Evolutionary conservation across 2,113 vertebrate genomes (phyloP), one percentile per base, ranked within the genome.

Genomic region (Microcebus griseorufus): DNA sequence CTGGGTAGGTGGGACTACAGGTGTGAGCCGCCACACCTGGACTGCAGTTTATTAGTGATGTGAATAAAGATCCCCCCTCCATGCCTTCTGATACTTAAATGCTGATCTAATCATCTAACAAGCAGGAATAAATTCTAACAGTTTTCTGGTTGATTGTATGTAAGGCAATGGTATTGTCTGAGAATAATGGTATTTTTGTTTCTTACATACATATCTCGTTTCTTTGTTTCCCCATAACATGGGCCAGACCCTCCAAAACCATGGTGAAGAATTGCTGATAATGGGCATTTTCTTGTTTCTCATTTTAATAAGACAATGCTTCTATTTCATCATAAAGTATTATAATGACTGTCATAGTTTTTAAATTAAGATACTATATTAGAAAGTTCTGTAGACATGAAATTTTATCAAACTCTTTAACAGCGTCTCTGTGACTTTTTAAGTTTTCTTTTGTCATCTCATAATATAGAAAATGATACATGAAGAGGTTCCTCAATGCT

Each of bases 401-500:
- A 23, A 10, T 17, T 29, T 45, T 58, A 20, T 5, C 64, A 62
- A 2, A 29, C 1, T 48, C 42, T 48, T 60, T 10, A 6, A 7
- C 5, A 18, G 87, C 42, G 9, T 9, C 53, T 32, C 69, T 37
- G 10, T 11, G 42, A 18, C 2, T 3, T 0, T 5, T 20, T 22
- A 82, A 37, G 32, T 62, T 64, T 42, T 8, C 39, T 4, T 20
- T 45, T 42, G 34, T 13, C 20, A 84, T 23, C 39, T 34, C 29
- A 8, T 22, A 42, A 42, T 45, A 60, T 3, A 53, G 32, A 12
- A 17, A 60, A 9, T 6, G 58, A 17, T 32, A 4, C 2, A 32
- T 2, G 7, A 27, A 13, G 0, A 55, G 93, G 5, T 1, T 22
- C 4, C 55, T 58, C 37, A 3, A 3, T 1, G 29, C 12, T 10